Evolutionary conservation across 2,113 vertebrate species (phyloP), one percentile per base, ranked within the genome.

Genomic region (Pongo abelii): DNA sequence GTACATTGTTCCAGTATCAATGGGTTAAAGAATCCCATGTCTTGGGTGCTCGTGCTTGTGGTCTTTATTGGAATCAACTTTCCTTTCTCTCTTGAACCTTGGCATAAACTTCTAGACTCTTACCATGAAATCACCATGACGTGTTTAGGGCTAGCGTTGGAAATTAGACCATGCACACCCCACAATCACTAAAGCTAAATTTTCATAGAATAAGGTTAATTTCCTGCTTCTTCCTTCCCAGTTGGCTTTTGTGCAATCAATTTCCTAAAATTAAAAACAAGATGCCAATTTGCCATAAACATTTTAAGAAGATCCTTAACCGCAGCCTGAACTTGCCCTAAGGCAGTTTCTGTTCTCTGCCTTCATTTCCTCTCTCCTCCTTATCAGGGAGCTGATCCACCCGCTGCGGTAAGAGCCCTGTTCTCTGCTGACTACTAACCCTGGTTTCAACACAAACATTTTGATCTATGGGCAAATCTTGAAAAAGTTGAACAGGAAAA

Each of bases 191-290:
- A 67, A 57, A 59, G 67, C 50, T 69, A 18, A 91, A 57, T 91
- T 84, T 43, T 59, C 81, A 88, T 23, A 40, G 74, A 90, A 64
- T 30, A 70, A 93, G n/a, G 20, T 38, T 61, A 38, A 84, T 94
- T 95, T 95, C 79, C 81, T 87, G 81, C 20, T 92, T n/a, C 77
- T 92, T 22, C 40, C 57, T 97, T 84, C 78, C 64, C 70, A 93
- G 40, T 35, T 50, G 91, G 80, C 77, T 95, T 94, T 77, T 38
- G 11, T 64, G 30, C 69, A 57, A 91, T 95, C 87, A 67, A 52
- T 78, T 93, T 93, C 72, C 59, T 85, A 83, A 85, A 96, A 91
- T 77, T 94, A 75, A 95, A 86, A 95, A 43, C 10, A 77, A 93
- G 70, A 75, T 84, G 88, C 48, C 86, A 94, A 55, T 94, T 94